These are phyloP conservation scores for Delichon dasypus DNA, from an alignment of 2,797 vertebrate species.

Conservation along the genomic window DNA sequence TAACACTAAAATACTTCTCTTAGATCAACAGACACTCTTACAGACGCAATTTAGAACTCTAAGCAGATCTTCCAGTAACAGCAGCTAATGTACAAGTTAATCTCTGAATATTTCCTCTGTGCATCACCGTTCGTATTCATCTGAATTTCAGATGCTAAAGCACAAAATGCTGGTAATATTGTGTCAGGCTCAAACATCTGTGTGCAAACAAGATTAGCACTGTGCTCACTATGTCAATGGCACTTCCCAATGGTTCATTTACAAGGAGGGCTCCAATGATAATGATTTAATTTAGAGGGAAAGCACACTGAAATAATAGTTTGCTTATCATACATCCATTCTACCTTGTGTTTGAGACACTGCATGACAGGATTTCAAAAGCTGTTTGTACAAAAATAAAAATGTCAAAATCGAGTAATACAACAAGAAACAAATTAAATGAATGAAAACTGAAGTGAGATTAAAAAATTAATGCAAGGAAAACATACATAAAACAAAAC, in stretches of 20 bases:
- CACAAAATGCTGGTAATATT: conserved; percentile 45
- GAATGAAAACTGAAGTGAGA: conserved; percentile 77
- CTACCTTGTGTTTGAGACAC: conserved; percentile 98
- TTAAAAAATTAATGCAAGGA: conserved; percentile 75
- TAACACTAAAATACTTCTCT: neutral
- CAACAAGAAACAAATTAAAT: conserved; percentile 83
- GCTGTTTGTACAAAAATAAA: conserved; percentile 92
- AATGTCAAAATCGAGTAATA: conserved; percentile 83
- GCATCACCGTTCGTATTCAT: neutral
- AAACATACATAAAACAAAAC: conserved; percentile 75
- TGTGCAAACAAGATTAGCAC: conserved; percentile 52
- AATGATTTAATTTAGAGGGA: conserved; percentile 65
- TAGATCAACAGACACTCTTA: neutral
- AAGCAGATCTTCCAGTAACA: neutral
- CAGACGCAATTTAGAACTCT: neutral
- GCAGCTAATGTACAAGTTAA: conserved; percentile 8
- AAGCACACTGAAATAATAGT: conserved; percentile 66
- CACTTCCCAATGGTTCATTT: conserved; percentile 47
- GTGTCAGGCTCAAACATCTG: conserved; percentile 45
- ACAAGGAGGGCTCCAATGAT: conserved; percentile 42
- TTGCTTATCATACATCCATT: conserved; percentile 79
- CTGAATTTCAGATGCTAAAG: conserved; percentile 49
- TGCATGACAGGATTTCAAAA: conserved; percentile 99
- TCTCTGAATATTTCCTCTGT: conserved; percentile 29
- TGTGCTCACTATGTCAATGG: conserved; percentile 31